Evolutionary conservation across 2,888 invertebrate genomes (phyloP), one percentile per base, ranked within the genome.

Genomic region (Spialia ferax): DNA sequence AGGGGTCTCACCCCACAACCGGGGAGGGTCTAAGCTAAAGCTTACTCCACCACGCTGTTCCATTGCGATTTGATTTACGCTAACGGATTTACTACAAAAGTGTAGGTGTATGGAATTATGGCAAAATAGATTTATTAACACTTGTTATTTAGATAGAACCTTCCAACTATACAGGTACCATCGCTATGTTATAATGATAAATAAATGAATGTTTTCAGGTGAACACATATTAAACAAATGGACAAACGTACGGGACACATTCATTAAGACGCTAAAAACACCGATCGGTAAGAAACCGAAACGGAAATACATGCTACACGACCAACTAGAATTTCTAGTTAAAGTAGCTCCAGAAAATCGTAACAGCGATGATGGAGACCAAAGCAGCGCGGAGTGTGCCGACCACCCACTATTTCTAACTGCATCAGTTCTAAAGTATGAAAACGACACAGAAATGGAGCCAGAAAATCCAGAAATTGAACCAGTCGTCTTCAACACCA

Each of bases 221-320:
- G 64, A 64, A 32, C 11, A 23, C 8, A 50, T 64, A 50, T 23
- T 64, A 3, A 83, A 83, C 70, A 93, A 91, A 76, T 93, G 93
- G 93, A 89, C 89, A 0, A 92, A 93, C 74, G 77, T 90, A 8
- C 81, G 93, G 0, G 93, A 93, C 70, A 88, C 93, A 0, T 93
- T 93, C 68, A 78, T 89, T 2, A 91, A 87, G 72, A 83, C 87
- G 0, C 78, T 93, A 0, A 88, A 84, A 77, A 76, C 74, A 0
- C 86, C 78, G 78, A 77, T 80, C 76, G 88, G 88, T 15, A 59
- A 42, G 0, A 82, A 78, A 52, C 85, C 85, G 0, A 87, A 86
- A 72, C 79, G 80, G 42, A 84, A 79, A 69, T 93, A 93, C 71
- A 70, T 91, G 0, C 74, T 87, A 0, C 79, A 91, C 73, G 79